Percentiles rank a stretch among this genome's conserved stretches.
phyloP scores from a whole-genome alignment of 2,113 vertebrate genomes.

The Uropsilus gracilis region DNA sequence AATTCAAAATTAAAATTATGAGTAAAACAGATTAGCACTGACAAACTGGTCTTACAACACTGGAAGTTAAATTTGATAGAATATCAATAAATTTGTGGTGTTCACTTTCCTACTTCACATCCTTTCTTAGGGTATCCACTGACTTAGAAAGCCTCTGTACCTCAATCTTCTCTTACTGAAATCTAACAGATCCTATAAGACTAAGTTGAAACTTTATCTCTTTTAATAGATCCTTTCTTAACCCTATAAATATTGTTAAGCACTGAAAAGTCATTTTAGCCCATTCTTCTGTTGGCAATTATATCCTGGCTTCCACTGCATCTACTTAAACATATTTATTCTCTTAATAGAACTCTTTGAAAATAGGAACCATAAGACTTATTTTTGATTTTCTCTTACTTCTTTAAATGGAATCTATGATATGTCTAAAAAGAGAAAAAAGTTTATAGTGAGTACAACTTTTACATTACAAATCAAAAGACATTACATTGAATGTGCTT shows the following conservation, averaged over 20 bases:
- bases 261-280: background rate
- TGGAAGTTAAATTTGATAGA: background rate
- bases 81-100: background rate
- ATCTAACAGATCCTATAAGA: background rate
- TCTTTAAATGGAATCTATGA: background rate
- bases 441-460: background rate
- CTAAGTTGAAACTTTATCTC: background rate
- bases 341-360: background rate
- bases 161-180: background rate
- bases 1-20: background rate
- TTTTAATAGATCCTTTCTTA: background rate
- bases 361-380: background rate
- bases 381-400: background rate
- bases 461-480: background rate
- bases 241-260: background rate
- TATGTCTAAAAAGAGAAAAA: background rate
- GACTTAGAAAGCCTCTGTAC: background rate
- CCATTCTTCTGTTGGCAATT: background rate
- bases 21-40: background rate
- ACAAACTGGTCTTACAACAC: background rate
- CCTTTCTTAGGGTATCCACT: background rate
- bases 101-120: background rate
- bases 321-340: background rate
- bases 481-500: background rate
- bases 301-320: background rate